Conservation (phyloP, 2,888 invertebrate species). For the Onthophagus sagittarius region DNA sequence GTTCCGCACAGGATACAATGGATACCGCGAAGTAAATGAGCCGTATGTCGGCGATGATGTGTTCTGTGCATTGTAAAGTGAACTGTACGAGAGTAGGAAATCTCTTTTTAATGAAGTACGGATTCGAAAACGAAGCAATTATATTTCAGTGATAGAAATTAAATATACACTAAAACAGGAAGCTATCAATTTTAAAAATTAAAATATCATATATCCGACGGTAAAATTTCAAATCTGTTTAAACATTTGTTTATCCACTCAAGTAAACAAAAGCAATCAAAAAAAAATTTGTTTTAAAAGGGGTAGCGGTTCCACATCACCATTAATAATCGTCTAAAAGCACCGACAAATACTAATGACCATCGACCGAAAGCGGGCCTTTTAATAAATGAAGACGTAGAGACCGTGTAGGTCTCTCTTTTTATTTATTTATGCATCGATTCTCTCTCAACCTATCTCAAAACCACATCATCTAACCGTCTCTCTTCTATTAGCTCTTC, state of each 20-base stretch:
- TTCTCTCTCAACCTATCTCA: background rate
- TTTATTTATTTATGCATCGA: background rate
- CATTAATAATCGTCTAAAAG: conserved; percentile 16
- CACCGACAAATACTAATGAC: conserved; percentile 21
- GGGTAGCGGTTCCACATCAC: conserved; percentile 12
- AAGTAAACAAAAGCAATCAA: conserved; percentile 2
- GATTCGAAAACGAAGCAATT: background rate
- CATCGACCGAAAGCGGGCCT: conserved; percentile 4
- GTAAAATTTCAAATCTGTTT: background rate
- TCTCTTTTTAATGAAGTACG: background rate
- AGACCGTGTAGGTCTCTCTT: background rate
- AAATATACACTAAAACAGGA: too few relatives aligned
- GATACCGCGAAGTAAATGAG: background rate
- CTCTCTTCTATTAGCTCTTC: background rate
- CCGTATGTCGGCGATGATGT: background rate
- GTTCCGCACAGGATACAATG: background rate
- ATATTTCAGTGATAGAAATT: too few relatives aligned
- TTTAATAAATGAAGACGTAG: conserved; percentile 19
- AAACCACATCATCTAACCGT: too few relatives aligned
- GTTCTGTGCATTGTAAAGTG: background rate
- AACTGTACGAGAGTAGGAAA: background rate
- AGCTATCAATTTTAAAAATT: background rate
- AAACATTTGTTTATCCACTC: conserved; percentile 3
- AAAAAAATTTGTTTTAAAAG: background rate
- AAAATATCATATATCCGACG: background rate